Conservation (phyloP, 2,113 vertebrate genomes). For the Corydoras sp. region DNA sequence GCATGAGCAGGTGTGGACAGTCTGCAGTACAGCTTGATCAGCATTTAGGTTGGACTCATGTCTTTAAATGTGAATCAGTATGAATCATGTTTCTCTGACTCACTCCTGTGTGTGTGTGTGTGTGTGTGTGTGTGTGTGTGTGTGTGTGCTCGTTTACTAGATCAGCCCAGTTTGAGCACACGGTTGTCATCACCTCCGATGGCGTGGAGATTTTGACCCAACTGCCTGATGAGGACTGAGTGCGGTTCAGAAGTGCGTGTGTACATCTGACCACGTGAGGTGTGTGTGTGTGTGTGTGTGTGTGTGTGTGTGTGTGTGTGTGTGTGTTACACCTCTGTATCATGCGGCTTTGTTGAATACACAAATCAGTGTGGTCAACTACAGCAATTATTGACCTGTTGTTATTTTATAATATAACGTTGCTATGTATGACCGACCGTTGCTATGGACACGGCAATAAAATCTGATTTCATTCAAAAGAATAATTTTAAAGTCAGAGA, state of each 20-base stretch:
- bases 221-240: conserved; percentile 68
- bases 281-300: neutral
- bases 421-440: too few relatives aligned
- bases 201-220: conserved; percentile 84
- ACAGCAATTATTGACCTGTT: too few relatives aligned
- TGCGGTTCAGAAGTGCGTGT: conserved; percentile 22
- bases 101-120: too few relatives aligned
- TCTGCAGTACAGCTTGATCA: conserved; percentile 35
- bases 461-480: too few relatives aligned
- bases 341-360: neutral
- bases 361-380: neutral
- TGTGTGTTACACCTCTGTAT: neutral
- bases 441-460: too few relatives aligned
- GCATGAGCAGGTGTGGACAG: conserved; percentile 30
- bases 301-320: neutral
- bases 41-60: conserved; percentile 23
- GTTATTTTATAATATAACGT: too few relatives aligned
- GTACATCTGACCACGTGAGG: neutral
- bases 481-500: too few relatives aligned
- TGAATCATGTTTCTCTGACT: too few relatives aligned
- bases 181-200: conserved; percentile 78
- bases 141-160: conserved; percentile 54
- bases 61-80: conserved; percentile 11
- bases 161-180: conserved; percentile 96
- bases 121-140: conserved; percentile 9